Conservation (phyloP, 1,140 invertebrate species). For the Drosophila obscura region DNA sequence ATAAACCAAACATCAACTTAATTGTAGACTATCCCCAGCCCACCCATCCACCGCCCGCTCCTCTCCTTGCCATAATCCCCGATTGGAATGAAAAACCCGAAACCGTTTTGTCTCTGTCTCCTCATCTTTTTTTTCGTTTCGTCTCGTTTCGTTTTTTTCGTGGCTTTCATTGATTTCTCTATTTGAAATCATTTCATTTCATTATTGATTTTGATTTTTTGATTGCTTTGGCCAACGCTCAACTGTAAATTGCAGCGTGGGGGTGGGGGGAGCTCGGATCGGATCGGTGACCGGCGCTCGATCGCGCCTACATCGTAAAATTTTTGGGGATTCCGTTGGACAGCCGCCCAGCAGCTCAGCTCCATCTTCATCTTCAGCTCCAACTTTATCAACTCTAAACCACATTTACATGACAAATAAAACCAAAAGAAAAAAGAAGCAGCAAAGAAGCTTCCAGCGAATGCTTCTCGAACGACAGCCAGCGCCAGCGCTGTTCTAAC, state of each 20-base stretch:
- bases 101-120: conserved; percentile 64
- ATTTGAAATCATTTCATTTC: conserved; percentile 76
- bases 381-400: background rate
- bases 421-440: no score
- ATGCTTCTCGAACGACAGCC: conserved; percentile 13
- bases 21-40: conserved; percentile 42
- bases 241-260: conserved; percentile 53
- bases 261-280: conserved; percentile 5
- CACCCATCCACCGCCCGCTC: background rate
- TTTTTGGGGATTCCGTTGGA: conserved; percentile 44
- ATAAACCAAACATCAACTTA: conserved; percentile 62
- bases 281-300: conserved; percentile 10
- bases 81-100: conserved; percentile 44
- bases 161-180: conserved; percentile 80
- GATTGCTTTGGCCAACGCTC: conserved; percentile 43
- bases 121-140: conserved; percentile 18
- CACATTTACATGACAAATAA: conserved; percentile 48
- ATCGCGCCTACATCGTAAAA: conserved; percentile 29
- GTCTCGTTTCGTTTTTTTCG: conserved; percentile 16
- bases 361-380: conserved; percentile 21
- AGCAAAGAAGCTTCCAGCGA: no score
- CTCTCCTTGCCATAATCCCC: conserved; percentile 13
- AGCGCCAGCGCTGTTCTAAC: conserved; percentile 62
- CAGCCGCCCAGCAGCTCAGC: conserved; percentile 1
- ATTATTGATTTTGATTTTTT: conserved; percentile 78